phyloP scores from a whole-genome alignment of 2,888 invertebrate genomes.

The Cylloceria caligata region DNA sequence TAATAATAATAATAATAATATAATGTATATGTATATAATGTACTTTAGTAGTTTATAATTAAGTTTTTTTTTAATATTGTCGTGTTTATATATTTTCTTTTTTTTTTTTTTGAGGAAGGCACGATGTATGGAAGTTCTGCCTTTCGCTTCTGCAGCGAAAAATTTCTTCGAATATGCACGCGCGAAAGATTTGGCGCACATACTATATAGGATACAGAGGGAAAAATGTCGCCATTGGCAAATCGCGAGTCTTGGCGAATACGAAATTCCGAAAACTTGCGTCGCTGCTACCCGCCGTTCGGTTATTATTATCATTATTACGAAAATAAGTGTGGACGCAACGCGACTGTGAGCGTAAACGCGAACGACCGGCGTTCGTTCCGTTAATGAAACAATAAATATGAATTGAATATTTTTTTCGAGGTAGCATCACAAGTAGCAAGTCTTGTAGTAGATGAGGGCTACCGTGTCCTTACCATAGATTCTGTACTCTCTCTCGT shows the following conservation, averaged over 20 bases:
- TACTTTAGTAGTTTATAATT: constrained; percentile 62
- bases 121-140: constrained; percentile 82
- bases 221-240: constrained; percentile 15
- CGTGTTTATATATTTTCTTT: constrained; percentile 73
- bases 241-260: too few species aligned
- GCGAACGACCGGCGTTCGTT: constrained; percentile 62
- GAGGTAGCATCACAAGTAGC: constrained; percentile 82
- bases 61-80: constrained; percentile 76
- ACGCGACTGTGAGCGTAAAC: constrained; percentile 23
- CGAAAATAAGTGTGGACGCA: constrained; percentile 34
- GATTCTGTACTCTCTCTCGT: constrained; percentile 83
- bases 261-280: constrained; percentile 23
- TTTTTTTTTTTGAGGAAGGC: constrained; percentile 76
- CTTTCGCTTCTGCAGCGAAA: constrained; percentile 69
- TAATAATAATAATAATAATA: constrained; percentile 34
- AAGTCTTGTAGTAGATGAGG: constrained; percentile 84
- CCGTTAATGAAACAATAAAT: background rate
- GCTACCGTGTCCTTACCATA: constrained; percentile 83
- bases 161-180: constrained; percentile 42
- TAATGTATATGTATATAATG: constrained; percentile 52
- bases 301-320: constrained; percentile 26
- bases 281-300: constrained; percentile 10
- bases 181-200: constrained; percentile 6
- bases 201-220: constrained; percentile 33
- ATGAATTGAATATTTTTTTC: constrained; percentile 5